Evolutionary conservation across 2,888 invertebrate genomes (phyloP).

Genomic region (Bugulina stolonifera): DNA sequence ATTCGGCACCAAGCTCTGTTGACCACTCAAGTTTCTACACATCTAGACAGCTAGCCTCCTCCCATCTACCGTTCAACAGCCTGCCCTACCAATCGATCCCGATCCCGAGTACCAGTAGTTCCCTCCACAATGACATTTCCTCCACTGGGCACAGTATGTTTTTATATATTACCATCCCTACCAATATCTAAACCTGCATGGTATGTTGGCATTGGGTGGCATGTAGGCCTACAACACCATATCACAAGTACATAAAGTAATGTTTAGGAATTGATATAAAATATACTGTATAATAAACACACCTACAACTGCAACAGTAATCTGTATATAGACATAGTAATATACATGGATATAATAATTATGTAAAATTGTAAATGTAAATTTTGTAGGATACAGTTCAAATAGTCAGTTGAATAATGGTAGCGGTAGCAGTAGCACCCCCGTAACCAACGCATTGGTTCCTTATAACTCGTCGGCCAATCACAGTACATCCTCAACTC

Average conservation of each 20-base stretch:
- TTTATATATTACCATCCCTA: no score
- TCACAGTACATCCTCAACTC: background rate
- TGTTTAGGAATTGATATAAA: no score
- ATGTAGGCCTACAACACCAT: no score
- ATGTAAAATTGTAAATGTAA: no score
- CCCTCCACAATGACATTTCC: background rate
- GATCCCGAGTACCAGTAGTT: background rate
- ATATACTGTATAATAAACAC: no score
- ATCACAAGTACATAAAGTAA: no score
- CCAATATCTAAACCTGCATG: no score
- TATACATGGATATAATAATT: no score
- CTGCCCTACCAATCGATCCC: background rate
- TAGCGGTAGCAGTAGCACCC: background rate
- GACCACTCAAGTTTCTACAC: background rate
- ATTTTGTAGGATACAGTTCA: background rate
- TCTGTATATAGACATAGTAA: no score
- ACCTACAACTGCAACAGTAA: no score
- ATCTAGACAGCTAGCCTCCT: background rate
- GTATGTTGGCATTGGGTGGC: no score
- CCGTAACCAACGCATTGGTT: slow-evolving; percentile 1
- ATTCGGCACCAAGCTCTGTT: background rate
- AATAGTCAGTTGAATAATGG: background rate
- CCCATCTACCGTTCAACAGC: background rate
- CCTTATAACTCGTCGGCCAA: slow-evolving; percentile 12
- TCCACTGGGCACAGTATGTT: background rate